Percentiles rank a stretch among this genome's conserved stretches.
These are phyloP conservation scores for Platichthys stellatus DNA, from an alignment of 2,113 vertebrate species.

Conservation along the genomic window DNA sequence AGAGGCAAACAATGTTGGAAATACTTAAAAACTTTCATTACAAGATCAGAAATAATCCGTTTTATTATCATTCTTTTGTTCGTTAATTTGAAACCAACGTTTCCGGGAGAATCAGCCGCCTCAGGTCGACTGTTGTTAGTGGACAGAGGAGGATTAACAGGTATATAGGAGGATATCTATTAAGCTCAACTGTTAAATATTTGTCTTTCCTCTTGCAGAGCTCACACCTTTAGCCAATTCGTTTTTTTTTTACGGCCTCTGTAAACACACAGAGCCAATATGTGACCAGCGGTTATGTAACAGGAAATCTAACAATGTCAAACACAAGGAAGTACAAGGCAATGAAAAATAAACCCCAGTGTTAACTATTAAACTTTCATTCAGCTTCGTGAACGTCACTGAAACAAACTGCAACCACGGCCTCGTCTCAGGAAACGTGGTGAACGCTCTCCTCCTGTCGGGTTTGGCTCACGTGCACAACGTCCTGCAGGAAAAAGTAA, in stretches of 20 bases:
- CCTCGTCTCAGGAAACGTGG: too few relatives aligned
- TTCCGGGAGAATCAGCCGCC: too few relatives aligned
- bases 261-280: slow-evolving; percentile 28
- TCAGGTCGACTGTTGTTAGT: too few relatives aligned
- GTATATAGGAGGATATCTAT: background rate
- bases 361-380: too few relatives aligned
- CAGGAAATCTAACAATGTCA: background rate
- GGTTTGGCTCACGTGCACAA: too few relatives aligned
- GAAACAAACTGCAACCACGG: too few relatives aligned
- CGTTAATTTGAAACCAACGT: too few relatives aligned
- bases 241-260: slow-evolving; percentile 32
- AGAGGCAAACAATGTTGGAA: background rate
- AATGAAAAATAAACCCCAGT: background rate
- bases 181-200: slow-evolving; percentile 8
- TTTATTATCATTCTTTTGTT: background rate
- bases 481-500: too few relatives aligned
- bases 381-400: background rate
- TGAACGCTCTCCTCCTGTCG: too few relatives aligned
- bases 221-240: background rate
- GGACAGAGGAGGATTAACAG: background rate
- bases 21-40: background rate
- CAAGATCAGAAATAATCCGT: background rate
- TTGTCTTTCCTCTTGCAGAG: slow-evolving; percentile 36
- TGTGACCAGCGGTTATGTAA: slow-evolving; percentile 27
- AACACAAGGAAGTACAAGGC: background rate